These are phyloP conservation scores for Erebia ligea DNA, from an alignment of 2,888 invertebrate species.

Conservation along the genomic window DNA sequence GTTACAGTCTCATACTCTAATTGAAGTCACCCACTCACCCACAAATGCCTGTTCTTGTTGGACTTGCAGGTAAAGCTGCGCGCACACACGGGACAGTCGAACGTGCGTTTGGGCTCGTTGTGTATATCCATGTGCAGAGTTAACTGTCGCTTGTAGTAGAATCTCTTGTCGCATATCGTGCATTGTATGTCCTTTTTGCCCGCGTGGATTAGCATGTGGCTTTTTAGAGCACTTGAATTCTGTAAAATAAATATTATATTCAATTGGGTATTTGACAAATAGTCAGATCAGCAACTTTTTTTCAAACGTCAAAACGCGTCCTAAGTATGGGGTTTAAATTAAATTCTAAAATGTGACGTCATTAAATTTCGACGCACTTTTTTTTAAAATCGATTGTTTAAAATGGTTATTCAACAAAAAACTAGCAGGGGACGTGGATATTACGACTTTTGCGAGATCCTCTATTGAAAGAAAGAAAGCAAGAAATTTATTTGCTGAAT, in stretches of 20 bases:
- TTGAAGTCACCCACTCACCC: constrained; percentile 6
- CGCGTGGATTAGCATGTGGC: constrained; percentile 8
- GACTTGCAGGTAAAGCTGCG: constrained; percentile 14
- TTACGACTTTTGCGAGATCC: no score
- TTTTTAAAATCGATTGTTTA: no score
- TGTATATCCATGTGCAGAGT: constrained; percentile 14
- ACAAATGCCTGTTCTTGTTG: constrained; percentile 13
- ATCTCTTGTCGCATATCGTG: constrained; percentile 14
- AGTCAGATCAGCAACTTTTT: no score
- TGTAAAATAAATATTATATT: not conserved
- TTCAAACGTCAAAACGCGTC: no score
- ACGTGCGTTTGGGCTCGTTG: constrained; percentile 11
- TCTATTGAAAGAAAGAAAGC: no score
- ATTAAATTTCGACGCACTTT: no score
- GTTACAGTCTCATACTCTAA: not conserved
- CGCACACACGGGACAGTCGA: constrained; percentile 17
- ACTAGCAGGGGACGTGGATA: no score
- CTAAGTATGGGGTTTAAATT: no score
- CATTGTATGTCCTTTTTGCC: constrained; percentile 7
- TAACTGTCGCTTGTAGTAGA: constrained; percentile 13
- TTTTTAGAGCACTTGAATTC: constrained; percentile 2
- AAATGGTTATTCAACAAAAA: no score
- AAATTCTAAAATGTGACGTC: no score
- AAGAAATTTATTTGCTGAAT: no score
- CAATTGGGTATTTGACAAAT: no score